Evolutionary conservation across 2,797 vertebrate genomes (phyloP).

Genomic region (Carduelis carduelis): DNA sequence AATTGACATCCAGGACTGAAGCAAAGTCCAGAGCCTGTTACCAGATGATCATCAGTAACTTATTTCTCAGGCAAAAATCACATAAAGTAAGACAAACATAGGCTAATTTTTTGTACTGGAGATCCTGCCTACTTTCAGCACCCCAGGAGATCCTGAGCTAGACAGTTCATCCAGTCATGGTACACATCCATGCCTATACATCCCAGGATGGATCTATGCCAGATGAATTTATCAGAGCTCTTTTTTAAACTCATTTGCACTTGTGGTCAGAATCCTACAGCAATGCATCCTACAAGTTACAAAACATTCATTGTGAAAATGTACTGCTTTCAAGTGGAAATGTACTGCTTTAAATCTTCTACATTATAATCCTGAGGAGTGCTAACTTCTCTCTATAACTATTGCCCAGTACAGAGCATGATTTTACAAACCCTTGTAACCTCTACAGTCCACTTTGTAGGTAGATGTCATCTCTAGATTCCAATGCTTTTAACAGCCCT

Average conservation of each 20-base stretch:
- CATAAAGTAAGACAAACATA: background rate
- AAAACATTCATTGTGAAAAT: accelerated
- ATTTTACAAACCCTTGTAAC: background rate
- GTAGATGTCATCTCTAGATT: background rate
- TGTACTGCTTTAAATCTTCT: background rate
- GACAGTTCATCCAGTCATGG: background rate
- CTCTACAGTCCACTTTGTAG: background rate
- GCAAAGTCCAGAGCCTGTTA: background rate
- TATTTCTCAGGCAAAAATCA: background rate
- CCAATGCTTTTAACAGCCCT: background rate
- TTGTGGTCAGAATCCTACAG: background rate
- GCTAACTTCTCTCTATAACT: background rate
- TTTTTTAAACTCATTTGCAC: background rate
- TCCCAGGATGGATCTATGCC: background rate
- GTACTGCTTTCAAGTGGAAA: background rate
- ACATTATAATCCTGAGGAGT: background rate
- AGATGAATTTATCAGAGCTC: background rate
- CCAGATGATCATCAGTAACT: background rate
- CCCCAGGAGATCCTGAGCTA: background rate
- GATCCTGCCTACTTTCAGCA: background rate
- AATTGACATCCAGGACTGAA: background rate
- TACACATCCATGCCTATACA: too few relatives aligned
- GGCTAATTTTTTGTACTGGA: background rate
- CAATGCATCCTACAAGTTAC: background rate
- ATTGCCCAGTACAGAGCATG: background rate